Evolutionary conservation across 2,797 vertebrate species (phyloP).

Genomic region (Chrysocyon brachyurus): DNA sequence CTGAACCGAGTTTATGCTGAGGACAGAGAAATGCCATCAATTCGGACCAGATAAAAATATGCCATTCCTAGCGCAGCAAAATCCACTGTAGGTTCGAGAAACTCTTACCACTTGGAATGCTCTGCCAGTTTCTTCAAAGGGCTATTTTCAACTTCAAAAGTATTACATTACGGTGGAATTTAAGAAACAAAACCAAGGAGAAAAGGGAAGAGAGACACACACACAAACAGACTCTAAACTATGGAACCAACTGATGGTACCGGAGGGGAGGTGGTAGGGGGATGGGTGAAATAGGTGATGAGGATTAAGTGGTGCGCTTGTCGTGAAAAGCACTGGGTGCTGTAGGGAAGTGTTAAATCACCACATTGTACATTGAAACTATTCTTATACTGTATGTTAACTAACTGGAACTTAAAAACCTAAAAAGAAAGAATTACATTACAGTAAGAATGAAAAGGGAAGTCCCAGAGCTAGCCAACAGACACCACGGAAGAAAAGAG

Average conservation of each 20-base stretch:
- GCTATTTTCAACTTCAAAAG: slow-evolving; percentile 16
- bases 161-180: neutral
- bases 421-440: neutral
- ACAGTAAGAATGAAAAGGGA: neutral
- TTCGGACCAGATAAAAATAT: slow-evolving; percentile 35
- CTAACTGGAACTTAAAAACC: neutral
- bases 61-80: neutral
- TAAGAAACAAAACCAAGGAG: neutral
- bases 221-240: neutral
- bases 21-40: slow-evolving; percentile 6
- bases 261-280: neutral
- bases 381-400: neutral
- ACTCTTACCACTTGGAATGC: neutral
- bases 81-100: neutral
- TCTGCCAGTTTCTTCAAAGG: neutral
- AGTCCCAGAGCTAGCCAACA: neutral
- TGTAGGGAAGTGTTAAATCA: neutral
- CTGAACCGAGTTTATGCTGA: neutral
- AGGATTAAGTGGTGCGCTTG: neutral
- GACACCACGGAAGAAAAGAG: neutral
- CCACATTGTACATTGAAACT: neutral
- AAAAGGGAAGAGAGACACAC: neutral
- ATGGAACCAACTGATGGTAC: neutral
- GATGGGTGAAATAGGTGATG: neutral
- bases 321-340: no score